A percentile compares a stretch with the other conserved stretches of the same genome.
phyloP scores from a whole-genome alignment of 2,888 invertebrate genomes.

The Epirrhoe tristata region DNA sequence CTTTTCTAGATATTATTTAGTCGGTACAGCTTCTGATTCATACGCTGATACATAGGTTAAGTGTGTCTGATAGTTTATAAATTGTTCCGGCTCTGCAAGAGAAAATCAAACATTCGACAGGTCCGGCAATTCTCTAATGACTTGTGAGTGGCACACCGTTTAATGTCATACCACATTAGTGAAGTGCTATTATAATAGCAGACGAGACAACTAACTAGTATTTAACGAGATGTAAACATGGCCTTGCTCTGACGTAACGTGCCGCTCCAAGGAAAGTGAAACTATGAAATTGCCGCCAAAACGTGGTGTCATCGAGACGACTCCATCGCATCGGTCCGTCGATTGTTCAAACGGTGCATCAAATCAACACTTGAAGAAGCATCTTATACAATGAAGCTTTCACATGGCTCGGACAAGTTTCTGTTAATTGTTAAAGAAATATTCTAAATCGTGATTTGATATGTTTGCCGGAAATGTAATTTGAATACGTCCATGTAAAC shows the following conservation, averaged over 20 bases:
- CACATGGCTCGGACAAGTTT: slow-evolving; percentile 59
- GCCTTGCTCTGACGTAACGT: slow-evolving; percentile 67
- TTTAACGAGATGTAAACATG: slow-evolving; percentile 56
- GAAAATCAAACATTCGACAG: slow-evolving; percentile 67
- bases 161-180: slow-evolving; percentile 52
- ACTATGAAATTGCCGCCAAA: slow-evolving; percentile 67
- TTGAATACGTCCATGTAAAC: slow-evolving; percentile 38
- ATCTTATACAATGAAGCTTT: slow-evolving; percentile 63
- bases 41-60: slow-evolving; percentile 25
- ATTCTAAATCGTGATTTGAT: slow-evolving; percentile 54
- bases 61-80: slow-evolving; percentile 55
- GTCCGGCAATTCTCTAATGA: slow-evolving; percentile 56
- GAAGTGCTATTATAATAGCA: slow-evolving; percentile 60
- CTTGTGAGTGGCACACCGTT: slow-evolving; percentile 28
- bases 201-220: slow-evolving; percentile 44
- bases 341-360: slow-evolving; percentile 64
- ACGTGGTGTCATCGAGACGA: slow-evolving; percentile 63
- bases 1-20: background rate
- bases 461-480: slow-evolving; percentile 47
- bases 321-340: slow-evolving; percentile 40
- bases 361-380: slow-evolving; percentile 56
- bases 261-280: slow-evolving; percentile 69
- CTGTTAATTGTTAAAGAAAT: slow-evolving; percentile 57
- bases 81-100: slow-evolving; percentile 60
- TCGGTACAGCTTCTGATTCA: background rate